These are phyloP conservation scores for Pecten maximus DNA, from an alignment of 2,888 invertebrate species.

Conservation along the genomic window DNA sequence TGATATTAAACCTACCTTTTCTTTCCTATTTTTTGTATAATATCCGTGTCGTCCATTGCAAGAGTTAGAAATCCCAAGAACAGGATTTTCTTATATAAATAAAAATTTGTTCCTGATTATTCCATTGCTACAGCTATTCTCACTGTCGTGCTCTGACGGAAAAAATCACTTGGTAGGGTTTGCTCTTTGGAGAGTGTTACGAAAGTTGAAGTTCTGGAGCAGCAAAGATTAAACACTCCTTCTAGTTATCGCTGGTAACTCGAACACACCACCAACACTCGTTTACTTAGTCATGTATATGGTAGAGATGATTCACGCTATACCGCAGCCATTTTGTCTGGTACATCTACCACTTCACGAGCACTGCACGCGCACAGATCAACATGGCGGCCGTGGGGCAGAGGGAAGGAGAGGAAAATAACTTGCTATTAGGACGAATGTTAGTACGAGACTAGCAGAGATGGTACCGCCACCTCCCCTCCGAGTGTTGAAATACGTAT, in stretches of 20 bases:
- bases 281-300: constrained; percentile 15
- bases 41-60: constrained; percentile 48
- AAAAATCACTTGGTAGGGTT: neutral
- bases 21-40: constrained; percentile 53
- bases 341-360: neutral
- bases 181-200: neutral
- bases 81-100: neutral
- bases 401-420: neutral
- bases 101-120: neutral
- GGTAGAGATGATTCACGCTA: constrained; percentile 15
- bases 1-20: constrained; percentile 48
- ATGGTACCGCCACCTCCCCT: neutral
- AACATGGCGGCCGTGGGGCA: neutral
- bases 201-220: neutral
- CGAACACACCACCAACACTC: neutral
- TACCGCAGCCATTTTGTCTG: constrained; percentile 15
- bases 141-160: neutral
- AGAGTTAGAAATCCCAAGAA: neutral
- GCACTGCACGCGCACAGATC: neutral
- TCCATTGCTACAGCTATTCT: neutral
- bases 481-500: neutral
- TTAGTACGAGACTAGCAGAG: neutral
- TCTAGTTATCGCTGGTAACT: neutral
- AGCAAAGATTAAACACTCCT: neutral
- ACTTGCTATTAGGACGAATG: neutral